A percentile compares a stretch with the other conserved stretches of the same genome.
These are phyloP conservation scores for Syrmaticus mikado DNA, from an alignment of 2,113 vertebrate genomes.

Conservation along the genomic window DNA sequence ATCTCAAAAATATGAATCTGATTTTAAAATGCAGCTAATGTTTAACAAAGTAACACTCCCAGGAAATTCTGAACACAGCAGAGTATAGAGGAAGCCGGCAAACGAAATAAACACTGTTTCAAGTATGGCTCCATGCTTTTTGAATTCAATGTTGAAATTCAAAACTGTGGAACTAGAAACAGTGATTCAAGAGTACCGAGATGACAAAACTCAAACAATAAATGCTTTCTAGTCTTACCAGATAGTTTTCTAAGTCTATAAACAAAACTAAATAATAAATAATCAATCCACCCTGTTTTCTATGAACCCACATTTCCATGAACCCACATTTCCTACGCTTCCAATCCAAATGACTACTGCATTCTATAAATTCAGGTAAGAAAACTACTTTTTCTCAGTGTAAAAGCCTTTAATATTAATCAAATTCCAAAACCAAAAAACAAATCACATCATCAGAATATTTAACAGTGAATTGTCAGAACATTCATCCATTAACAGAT, in stretches of 20 bases:
- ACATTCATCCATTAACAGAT: background rate
- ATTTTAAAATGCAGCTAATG: background rate
- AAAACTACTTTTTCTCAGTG: background rate
- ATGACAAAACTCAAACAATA: background rate
- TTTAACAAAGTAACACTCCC: conserved; percentile 4
- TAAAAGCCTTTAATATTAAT: background rate
- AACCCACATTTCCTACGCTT: background rate
- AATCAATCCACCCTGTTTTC: background rate
- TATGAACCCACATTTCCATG: background rate
- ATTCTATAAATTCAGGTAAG: background rate
- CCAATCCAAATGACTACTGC: background rate
- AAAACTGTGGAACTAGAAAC: background rate
- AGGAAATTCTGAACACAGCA: background rate
- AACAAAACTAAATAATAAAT: background rate
- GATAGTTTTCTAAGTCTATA: background rate
- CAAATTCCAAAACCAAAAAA: background rate
- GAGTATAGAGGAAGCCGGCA: background rate
- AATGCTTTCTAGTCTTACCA: background rate
- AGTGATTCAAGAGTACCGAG: background rate
- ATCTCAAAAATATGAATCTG: background rate
- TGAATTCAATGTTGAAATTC: background rate
- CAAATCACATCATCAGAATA: background rate
- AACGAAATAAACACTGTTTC: background rate
- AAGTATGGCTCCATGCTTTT: background rate
- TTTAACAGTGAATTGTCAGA: background rate